phyloP scores from a whole-genome alignment of 2,888 invertebrate genomes.

The Caradrina clavipalpis region DNA sequence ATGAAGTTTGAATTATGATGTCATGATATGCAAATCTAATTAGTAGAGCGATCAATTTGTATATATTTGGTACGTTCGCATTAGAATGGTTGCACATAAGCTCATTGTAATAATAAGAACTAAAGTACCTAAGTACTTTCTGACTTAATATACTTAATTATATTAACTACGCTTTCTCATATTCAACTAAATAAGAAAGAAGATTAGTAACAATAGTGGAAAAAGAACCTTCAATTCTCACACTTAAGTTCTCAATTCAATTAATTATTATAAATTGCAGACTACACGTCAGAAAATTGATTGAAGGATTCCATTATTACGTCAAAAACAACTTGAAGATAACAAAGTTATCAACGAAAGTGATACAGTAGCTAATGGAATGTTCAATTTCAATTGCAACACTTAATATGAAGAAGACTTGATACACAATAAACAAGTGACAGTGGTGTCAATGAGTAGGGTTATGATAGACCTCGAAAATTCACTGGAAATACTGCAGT shows the following conservation, averaged over 20 bases:
- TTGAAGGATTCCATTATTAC: constrained; percentile 13
- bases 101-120: neutral
- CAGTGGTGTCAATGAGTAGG: constrained; percentile 11
- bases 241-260: constrained; percentile 2
- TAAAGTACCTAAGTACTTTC: too few species aligned
- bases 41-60: neutral
- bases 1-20: constrained; percentile 32
- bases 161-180: neutral
- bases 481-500: too few species aligned
- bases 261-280: neutral
- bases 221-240: neutral
- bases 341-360: constrained; percentile 26
- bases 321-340: constrained; percentile 9
- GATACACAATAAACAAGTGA: constrained; percentile 22
- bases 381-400: constrained; percentile 35
- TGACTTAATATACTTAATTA: too few species aligned
- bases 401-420: constrained; percentile 37
- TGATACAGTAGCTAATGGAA: constrained; percentile 45
- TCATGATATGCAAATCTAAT: constrained; percentile 29
- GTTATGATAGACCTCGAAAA: neutral
- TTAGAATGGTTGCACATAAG: neutral
- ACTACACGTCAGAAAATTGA: constrained; percentile 6
- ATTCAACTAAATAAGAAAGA: neutral
- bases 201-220: neutral
- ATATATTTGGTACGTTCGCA: neutral